Conservation (phyloP, 2,113 vertebrate genomes). For the Hymenochirus boettgeri region DNA sequence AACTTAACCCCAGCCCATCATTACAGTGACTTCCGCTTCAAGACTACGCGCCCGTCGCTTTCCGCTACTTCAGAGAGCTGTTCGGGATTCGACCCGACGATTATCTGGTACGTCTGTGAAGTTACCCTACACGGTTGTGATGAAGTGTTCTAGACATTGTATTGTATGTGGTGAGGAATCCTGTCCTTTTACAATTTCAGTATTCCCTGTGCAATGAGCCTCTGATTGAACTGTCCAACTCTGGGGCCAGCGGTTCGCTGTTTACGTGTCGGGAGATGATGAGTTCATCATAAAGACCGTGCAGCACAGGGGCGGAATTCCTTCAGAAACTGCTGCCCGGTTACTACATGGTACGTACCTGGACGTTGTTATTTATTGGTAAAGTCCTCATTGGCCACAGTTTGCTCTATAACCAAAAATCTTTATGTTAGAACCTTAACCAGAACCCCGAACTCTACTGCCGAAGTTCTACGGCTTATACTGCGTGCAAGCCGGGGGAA, state of each 20-base stretch:
- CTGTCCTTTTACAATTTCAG: conserved; percentile 5
- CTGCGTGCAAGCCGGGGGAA: conserved; percentile 87
- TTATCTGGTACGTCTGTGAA: conserved; percentile 74
- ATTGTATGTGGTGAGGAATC: too few species aligned
- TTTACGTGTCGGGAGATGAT: conserved; percentile 92
- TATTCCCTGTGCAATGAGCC: conserved; percentile 84
- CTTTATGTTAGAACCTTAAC: conserved; percentile 81
- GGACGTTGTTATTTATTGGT: not conserved
- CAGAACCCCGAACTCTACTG: conserved; percentile 91
- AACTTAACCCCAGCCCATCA: conserved; percentile 93
- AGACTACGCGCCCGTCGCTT: conserved; percentile 95
- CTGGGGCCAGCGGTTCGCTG: conserved; percentile 87
- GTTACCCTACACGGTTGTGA: too few species aligned
- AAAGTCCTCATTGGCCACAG: not conserved
- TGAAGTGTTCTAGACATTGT: too few species aligned
- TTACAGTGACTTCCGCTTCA: conserved; percentile 93
- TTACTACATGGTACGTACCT: conserved; percentile 85
- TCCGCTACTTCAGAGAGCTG: conserved; percentile 91
- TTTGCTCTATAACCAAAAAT: not conserved
- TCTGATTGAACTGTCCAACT: conserved; percentile 85
- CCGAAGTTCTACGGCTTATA: conserved; percentile 93
- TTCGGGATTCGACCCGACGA: conserved; percentile 93
- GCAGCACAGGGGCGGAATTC: conserved; percentile 91
- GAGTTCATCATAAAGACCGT: conserved; percentile 97
- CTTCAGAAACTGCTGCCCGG: conserved; percentile 91